These are phyloP conservation scores for Synanthedon andrenaeformis DNA, from an alignment of 2,888 invertebrate genomes.

Conservation along the genomic window DNA sequence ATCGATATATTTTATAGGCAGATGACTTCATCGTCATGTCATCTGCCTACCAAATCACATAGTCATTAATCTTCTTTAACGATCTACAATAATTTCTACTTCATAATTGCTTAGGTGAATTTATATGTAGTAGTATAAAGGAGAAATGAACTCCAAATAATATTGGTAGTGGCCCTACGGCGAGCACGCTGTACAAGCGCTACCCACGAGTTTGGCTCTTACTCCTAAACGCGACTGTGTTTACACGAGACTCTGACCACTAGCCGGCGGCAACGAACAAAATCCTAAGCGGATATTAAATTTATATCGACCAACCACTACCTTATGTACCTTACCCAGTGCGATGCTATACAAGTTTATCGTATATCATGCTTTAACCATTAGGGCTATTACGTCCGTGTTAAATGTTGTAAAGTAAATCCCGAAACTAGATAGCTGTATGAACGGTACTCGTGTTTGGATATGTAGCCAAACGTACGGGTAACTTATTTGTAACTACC, in stretches of 20 bases:
- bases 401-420: background rate
- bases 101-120: no score
- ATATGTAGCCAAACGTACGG: no score
- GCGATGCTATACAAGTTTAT: conserved; percentile 1
- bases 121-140: no score
- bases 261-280: conserved; percentile 37
- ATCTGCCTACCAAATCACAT: no score
- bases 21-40: no score
- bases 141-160: no score
- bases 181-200: background rate
- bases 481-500: no score
- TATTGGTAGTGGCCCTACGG: background rate
- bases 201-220: conserved; percentile 19
- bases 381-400: background rate
- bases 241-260: conserved; percentile 44
- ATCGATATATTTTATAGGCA: no score
- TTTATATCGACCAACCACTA: conserved; percentile 25
- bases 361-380: background rate
- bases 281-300: conserved; percentile 41
- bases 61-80: no score
- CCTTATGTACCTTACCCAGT: conserved; percentile 2
- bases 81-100: no score
- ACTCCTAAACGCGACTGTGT: conserved; percentile 36
- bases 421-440: background rate
- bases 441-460: no score